phyloP scores from a whole-genome alignment of 2,113 vertebrate species.

The Elanus axillaris region DNA sequence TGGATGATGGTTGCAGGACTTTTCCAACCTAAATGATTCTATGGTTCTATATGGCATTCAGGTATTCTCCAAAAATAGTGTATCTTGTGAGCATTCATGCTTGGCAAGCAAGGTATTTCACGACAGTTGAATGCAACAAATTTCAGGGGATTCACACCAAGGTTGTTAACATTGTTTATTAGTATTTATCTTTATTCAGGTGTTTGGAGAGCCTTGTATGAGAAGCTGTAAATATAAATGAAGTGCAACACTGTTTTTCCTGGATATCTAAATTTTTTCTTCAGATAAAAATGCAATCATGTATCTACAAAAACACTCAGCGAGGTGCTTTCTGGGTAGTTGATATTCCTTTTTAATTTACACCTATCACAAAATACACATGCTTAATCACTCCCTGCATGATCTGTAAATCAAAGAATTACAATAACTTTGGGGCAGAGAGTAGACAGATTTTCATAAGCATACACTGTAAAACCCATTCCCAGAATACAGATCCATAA shows the following conservation, averaged over 20 bases:
- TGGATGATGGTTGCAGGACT: too few relatives aligned
- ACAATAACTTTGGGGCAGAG: background rate
- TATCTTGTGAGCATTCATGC: fast-evolving
- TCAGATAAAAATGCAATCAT: background rate
- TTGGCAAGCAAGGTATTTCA: background rate
- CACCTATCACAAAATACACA: background rate
- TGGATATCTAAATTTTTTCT: background rate
- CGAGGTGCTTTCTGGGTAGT: background rate
- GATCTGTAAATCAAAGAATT: background rate
- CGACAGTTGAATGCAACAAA: background rate
- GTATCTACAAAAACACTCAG: background rate
- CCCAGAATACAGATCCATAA: background rate
- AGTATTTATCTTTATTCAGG: background rate
- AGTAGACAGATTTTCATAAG: background rate
- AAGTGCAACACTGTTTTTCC: background rate
- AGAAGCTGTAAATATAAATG: background rate
- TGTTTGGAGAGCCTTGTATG: background rate
- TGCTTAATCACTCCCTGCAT: background rate
- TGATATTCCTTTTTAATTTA: background rate
- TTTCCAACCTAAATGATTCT: too few relatives aligned
- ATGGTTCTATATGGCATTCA: background rate
- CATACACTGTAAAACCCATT: background rate
- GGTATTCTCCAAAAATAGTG: background rate
- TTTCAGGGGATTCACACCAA: background rate
- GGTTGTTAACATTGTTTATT: background rate